A percentile compares a stretch with the other conserved stretches of the same genome.
These are phyloP conservation scores for Arothron firmamentum DNA, from an alignment of 2,113 vertebrate genomes.

Conservation along the genomic window DNA sequence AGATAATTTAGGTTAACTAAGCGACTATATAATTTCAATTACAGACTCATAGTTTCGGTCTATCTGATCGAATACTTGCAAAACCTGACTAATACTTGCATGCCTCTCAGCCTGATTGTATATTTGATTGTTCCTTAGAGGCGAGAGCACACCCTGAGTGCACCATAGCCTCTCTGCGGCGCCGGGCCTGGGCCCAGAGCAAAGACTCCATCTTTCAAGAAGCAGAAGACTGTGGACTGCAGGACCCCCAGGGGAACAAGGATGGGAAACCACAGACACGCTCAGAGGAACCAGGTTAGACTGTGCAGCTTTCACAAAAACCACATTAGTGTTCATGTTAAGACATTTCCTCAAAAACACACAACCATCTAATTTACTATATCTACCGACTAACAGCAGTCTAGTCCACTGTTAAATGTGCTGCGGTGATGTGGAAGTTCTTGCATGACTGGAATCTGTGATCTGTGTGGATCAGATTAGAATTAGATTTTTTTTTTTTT, in stretches of 20 bases:
- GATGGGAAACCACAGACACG: slow-evolving; percentile 33
- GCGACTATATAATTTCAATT: slow-evolving; percentile 8
- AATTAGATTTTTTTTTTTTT: no score
- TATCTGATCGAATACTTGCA: slow-evolving; percentile 11
- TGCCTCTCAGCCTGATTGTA: not conserved
- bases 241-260: slow-evolving; percentile 62
- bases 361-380: no score
- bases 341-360: no score
- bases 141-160: slow-evolving; percentile 3
- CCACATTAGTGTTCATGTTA: not conserved
- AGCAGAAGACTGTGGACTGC: slow-evolving; percentile 34
- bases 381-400: no score
- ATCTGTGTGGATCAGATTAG: no score
- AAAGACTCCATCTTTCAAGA: slow-evolving; percentile 82
- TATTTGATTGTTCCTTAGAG: slow-evolving; percentile 34
- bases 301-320: not conserved
- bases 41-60: slow-evolving; percentile 21
- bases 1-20: not conserved
- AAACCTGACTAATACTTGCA: slow-evolving; percentile 21
- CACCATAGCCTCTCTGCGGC: slow-evolving; percentile 38
- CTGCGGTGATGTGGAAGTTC: no score
- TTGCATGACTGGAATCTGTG: no score
- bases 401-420: no score
- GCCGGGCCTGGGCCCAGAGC: slow-evolving; percentile 88
- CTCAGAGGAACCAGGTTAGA: slow-evolving; percentile 70